Evolutionary conservation across 1,140 invertebrate genomes (phyloP).

Genomic region (Aricia agestis): DNA sequence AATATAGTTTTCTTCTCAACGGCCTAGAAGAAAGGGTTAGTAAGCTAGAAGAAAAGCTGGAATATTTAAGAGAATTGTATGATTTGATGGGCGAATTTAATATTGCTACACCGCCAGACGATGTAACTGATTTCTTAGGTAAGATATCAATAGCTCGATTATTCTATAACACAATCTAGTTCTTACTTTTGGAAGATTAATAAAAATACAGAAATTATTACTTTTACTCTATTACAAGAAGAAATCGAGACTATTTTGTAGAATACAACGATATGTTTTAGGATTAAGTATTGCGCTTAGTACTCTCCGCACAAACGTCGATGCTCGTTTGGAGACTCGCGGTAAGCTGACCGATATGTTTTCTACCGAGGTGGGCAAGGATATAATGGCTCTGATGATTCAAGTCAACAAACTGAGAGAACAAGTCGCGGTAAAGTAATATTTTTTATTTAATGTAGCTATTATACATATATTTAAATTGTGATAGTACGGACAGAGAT

Average conservation of each 20-base stretch:
- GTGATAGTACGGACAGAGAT: not conserved
- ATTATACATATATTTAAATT: not conserved
- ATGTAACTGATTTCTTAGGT: slow-evolving; percentile 74
- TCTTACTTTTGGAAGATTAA: not conserved
- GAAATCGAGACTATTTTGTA: not conserved
- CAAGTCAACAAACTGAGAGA: slow-evolving; percentile 81
- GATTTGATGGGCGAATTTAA: slow-evolving; percentile 76
- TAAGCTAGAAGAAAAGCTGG: slow-evolving; percentile 65
- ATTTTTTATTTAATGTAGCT: not conserved
- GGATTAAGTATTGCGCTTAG: slow-evolving; percentile 70
- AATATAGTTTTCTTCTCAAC: slow-evolving; percentile 71
- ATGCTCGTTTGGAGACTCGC: slow-evolving; percentile 76
- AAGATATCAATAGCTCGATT: not conserved
- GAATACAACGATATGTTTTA: slow-evolving; percentile 18
- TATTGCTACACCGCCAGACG: slow-evolving; percentile 69
- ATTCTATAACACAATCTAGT: not conserved
- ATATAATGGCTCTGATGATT: slow-evolving; percentile 80
- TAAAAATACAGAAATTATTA: not conserved
- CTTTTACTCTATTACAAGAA: not conserved
- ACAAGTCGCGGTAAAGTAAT: slow-evolving; percentile 75
- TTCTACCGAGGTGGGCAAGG: slow-evolving; percentile 78
- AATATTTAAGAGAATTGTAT: slow-evolving; percentile 75
- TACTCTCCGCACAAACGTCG: slow-evolving; percentile 72
- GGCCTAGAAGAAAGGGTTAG: slow-evolving; percentile 62
- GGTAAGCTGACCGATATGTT: slow-evolving; percentile 77